Base-by-base conservation (phyloP, 2,797 vertebrate genomes). In the Chaunax sp. region DNA sequence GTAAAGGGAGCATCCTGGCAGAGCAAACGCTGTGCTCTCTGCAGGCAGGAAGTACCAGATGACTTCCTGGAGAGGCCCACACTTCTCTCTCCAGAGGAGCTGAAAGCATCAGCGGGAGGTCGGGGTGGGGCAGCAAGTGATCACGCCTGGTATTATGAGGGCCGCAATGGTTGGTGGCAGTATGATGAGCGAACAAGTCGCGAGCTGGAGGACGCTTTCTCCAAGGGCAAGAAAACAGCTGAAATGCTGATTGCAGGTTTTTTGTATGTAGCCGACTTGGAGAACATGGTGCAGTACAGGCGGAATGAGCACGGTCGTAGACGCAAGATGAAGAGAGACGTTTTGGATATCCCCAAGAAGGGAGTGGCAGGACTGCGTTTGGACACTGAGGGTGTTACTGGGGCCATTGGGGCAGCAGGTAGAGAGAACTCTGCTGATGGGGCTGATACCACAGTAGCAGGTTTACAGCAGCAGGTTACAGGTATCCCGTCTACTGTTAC, bases 271-370 rank as follows among this genome's bases (percentile, higher is more conserved):
- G 98, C 98, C 4, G 98, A 99, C 90, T 91, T 99, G 84, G 98
- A 99, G 92, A 98, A 99, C 81, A 99, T 99, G 98, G 97, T 99
- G 88, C 98, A 99, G 82, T 99, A 99, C 87, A 93, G 98, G 85
- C 95, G 97, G 81, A 99, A 99, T 2, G 98, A 99, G 91, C 98
- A 99, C 0, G 96, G 98, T 38, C 96, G 98, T 14, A 95, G 98
- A 63, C 94, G 98, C 67, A 98, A 97, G 91, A 99, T 99, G 85
- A 99, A 99, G 89, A 92, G 98, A 66, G 98, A 99, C 89, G 88
- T 98, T 83, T 94, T 93, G 62, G 96, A 98, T 84, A 98, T 98
- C 90, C 98, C 98, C 89, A 99, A 99, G 91, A 99, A 99, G 80
- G 97, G 98, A 57, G 98, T 99, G 79, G 98, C 98, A 0, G 98